Conservation (phyloP, 2,797 vertebrate genomes). For the Phalloptychus januarius region DNA sequence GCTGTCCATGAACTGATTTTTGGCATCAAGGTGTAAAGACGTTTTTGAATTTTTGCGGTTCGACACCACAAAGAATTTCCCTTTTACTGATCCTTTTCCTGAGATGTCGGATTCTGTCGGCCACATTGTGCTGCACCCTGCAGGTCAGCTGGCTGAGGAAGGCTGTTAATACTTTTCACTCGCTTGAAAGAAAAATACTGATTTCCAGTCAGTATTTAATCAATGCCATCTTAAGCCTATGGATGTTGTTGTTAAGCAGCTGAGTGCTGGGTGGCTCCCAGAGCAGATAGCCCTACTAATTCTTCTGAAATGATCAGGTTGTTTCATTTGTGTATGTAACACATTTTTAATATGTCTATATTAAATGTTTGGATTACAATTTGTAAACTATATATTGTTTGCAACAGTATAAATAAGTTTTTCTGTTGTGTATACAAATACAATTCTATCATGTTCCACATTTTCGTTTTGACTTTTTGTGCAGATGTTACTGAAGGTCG, state of each 20-base stretch:
- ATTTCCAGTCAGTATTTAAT: background rate
- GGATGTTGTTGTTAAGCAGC: background rate
- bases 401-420: background rate
- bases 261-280: background rate
- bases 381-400: background rate
- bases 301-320: background rate
- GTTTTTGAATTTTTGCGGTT: background rate
- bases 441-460: background rate
- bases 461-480: background rate
- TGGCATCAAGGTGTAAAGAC: background rate
- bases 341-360: background rate
- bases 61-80: background rate
- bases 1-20: background rate
- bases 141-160: background rate
- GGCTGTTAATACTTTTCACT: background rate
- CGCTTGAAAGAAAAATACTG: background rate
- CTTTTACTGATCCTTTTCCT: background rate
- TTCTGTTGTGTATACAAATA: background rate
- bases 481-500: background rate
- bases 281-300: conserved; percentile 1
- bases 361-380: background rate
- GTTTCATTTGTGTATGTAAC: background rate
- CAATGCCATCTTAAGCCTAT: background rate
- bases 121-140: background rate
- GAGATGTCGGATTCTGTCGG: background rate